Percentiles rank a stretch among this genome's conserved stretches.
phyloP scores from a whole-genome alignment of 1,140 invertebrate species.

The Thaumatotibia leucotreta region DNA sequence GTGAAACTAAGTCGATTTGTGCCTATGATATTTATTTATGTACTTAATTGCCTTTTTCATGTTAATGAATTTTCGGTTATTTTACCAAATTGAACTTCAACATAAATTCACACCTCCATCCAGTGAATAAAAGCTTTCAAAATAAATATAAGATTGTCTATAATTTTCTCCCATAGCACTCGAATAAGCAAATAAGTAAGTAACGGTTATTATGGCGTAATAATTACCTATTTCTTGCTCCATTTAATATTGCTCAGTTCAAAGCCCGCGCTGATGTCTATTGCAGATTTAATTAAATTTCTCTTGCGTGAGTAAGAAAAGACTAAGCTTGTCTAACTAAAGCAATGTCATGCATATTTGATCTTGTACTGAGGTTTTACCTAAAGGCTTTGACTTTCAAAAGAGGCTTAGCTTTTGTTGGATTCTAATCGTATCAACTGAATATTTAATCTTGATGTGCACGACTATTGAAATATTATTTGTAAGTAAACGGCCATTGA shows the following conservation, averaged over 20 bases:
- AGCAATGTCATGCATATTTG: background rate
- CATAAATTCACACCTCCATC: background rate
- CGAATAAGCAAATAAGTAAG: background rate
- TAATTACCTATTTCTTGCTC: background rate
- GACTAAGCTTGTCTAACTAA: background rate
- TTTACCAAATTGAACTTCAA: background rate
- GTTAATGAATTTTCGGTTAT: too few species aligned
- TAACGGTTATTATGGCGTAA: background rate
- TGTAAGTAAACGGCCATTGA: too few species aligned
- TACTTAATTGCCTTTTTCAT: too few species aligned
- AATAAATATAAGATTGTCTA: background rate
- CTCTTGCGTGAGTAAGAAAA: background rate
- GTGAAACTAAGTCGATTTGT: too few species aligned
- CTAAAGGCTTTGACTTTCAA: background rate
- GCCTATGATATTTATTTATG: too few species aligned
- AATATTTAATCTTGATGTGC: background rate
- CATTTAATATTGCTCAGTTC: background rate
- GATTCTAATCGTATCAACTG: background rate
- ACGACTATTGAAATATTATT: background rate
- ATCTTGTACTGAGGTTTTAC: background rate
- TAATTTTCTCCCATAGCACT: background rate
- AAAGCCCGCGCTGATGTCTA: background rate
- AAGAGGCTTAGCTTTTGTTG: background rate
- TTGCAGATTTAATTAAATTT: conserved; percentile 4
- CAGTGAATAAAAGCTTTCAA: background rate